Base-by-base conservation (phyloP, 2,888 invertebrate genomes). In the Paralinhomoeus sp. region DNA sequence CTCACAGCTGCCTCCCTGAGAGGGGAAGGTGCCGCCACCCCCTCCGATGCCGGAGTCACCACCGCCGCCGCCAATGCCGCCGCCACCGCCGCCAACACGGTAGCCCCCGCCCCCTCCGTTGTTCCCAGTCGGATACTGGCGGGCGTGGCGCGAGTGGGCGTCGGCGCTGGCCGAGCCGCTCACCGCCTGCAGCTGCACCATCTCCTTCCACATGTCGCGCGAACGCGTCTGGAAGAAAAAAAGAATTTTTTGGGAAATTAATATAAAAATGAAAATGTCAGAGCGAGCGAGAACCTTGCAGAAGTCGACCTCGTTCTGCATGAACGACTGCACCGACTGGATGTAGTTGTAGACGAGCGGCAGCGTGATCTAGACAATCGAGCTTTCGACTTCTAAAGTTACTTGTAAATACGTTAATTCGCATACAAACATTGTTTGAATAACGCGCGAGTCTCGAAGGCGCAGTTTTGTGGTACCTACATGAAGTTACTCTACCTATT, bases 271-370 rank as follows among this genome's bases (percentile, higher is more conserved):
- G 27, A 27, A 12, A 27, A 12, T 5, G 12, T 5, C 5, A 27
- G 27, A 5, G 12, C 27, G 7, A 27, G 40, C 42, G 31, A n/a
- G n/a, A 2, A 57, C 58, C 53, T 60, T 60, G 51, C 60, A 60
- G 47, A 60, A 60, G 43, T 60, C 58, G 24, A 61, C 58, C 46
- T 60, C 60, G 40, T 55, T 61, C 48, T 57, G 59, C 60, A 60
- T 61, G 45, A 53, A 60, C 34, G 57, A 53, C 47, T 61, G 60
- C 27, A 60, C 52, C 37, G 49, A 51, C 45, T 61, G 60, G 17
- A 60, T 58, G 48, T 61, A 57, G 46, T 54, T 53, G 51, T 60
- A 60, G 24, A 61, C 59, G 21, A 60, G 50, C n/a, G 60, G 60
- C 22, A 60, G 51, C 40, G 57, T 60, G 44, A 60, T 53, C 27